Evolutionary conservation across 1,140 invertebrate genomes (phyloP).

Genomic region (Myzus persicae): DNA sequence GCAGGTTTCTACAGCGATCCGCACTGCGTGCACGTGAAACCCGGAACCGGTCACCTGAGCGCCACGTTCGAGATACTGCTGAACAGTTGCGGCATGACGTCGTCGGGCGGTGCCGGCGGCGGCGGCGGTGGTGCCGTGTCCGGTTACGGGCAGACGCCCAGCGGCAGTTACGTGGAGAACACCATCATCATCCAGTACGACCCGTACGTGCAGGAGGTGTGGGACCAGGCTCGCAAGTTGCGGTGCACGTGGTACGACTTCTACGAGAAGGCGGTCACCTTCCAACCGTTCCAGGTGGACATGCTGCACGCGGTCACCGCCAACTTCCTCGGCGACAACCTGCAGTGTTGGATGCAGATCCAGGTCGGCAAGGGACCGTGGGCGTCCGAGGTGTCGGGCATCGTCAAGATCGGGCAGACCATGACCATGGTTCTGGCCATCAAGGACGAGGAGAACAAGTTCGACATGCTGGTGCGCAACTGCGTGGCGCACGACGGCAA

Average conservation of each 20-base stretch:
- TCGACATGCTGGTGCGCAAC: conserved; percentile 93
- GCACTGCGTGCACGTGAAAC: conserved; percentile 89
- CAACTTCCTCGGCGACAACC: conserved; percentile 92
- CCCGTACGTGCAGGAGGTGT: conserved; percentile 88
- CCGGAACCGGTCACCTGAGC: conserved; percentile 85
- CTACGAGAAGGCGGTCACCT: conserved; percentile 93
- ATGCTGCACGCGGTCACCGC: conserved; percentile 93
- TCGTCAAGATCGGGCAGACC: conserved; percentile 94
- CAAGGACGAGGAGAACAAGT: conserved; percentile 94
- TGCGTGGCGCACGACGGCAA: conserved; percentile 95
- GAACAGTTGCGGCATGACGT: conserved; percentile 90
- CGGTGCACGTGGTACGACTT: conserved; percentile 95
- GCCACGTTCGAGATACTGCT: conserved; percentile 92
- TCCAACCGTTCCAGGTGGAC: conserved; percentile 92
- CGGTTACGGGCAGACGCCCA: conserved; percentile 73
- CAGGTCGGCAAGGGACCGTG: conserved; percentile 93
- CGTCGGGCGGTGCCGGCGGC: conserved; percentile 66
- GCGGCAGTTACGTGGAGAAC: conserved; percentile 92
- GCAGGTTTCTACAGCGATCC: conserved; percentile 83
- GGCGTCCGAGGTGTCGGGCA: conserved; percentile 92
- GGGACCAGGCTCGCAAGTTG: conserved; percentile 77
- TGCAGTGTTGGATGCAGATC: conserved; percentile 97
- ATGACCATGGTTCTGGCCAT: conserved; percentile 96
- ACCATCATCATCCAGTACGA: conserved; percentile 96
- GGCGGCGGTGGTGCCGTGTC: conserved; percentile 85